Conservation (phyloP, 1,140 invertebrate species). For the Brachionus rubens region DNA sequence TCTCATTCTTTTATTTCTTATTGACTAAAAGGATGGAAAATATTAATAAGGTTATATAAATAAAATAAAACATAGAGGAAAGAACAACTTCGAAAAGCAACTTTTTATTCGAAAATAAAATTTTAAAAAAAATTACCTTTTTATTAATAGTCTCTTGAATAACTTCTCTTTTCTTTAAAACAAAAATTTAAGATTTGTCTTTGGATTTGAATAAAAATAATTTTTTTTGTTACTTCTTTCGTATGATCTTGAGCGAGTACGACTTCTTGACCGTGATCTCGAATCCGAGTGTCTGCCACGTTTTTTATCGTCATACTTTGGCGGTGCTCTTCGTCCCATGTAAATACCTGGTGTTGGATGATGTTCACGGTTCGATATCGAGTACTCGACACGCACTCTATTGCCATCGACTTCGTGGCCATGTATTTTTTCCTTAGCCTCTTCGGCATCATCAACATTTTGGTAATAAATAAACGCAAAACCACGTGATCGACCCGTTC, state of each 20-base stretch:
- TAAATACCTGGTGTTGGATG: slow-evolving; percentile 96
- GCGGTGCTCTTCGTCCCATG: slow-evolving; percentile 72
- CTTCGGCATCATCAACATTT: slow-evolving; percentile 79
- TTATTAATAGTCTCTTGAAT: slow-evolving; percentile 24
- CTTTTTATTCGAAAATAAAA: no score
- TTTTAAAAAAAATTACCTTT: no score
- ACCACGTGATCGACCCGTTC: slow-evolving; percentile 85
- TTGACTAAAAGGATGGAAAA: no score
- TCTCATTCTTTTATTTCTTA: no score
- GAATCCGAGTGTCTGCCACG: neutral
- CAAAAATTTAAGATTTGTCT: no score
- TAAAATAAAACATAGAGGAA: no score
- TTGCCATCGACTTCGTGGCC: slow-evolving; percentile 91
- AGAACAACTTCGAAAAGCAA: no score
- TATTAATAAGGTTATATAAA: no score
- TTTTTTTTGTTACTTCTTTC: slow-evolving; percentile 2
- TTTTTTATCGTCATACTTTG: neutral
- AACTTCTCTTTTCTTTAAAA: slow-evolving; percentile 32
- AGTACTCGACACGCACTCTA: slow-evolving; percentile 89
- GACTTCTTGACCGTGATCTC: neutral
- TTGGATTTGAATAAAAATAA: neutral
- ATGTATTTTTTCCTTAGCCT: slow-evolving; percentile 86
- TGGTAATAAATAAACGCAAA: slow-evolving; percentile 96
- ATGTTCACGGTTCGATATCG: slow-evolving; percentile 92
- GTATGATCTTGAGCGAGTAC: slow-evolving; percentile 13